Evolutionary conservation across 1,140 invertebrate species (phyloP).

Genomic region (Brachionus paranguensis): DNA sequence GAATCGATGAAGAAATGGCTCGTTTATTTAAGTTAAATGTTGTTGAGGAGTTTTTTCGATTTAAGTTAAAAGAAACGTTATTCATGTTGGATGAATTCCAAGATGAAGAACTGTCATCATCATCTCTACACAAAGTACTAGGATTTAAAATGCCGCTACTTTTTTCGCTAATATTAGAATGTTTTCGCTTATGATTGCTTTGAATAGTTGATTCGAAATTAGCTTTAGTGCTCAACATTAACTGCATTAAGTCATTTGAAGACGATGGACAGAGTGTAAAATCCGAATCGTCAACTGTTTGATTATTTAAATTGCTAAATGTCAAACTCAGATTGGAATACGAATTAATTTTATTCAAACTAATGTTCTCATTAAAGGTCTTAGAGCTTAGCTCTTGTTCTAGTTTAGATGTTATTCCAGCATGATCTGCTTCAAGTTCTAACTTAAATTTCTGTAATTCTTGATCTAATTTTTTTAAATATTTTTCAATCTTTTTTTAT

Average conservation of each 20-base stretch:
- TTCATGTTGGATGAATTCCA: constrained; percentile 17
- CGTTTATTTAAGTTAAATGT: not conserved
- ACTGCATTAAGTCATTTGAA: not conserved
- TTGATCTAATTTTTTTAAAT: constrained; percentile 81
- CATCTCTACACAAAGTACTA: not conserved
- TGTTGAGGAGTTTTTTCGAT: not conserved
- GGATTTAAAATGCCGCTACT: not conserved
- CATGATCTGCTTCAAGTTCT: constrained; percentile 94
- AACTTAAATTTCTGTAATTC: constrained; percentile 93
- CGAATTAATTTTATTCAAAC: not conserved
- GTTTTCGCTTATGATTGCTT: not conserved
- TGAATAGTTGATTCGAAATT: not conserved
- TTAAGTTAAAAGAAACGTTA: not conserved
- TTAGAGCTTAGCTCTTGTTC: constrained; percentile 63
- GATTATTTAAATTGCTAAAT: constrained; percentile 18
- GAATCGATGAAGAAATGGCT: not conserved
- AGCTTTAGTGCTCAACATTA: not conserved
- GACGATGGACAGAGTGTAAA: not conserved
- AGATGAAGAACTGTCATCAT: constrained; percentile 2
- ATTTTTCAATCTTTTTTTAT: constrained; percentile 65
- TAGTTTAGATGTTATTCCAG: constrained; percentile 89
- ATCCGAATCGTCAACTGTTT: not conserved
- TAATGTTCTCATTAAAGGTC: not conserved
- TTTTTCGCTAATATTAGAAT: constrained; percentile 9
- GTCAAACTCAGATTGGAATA: not conserved